Base-by-base conservation (phyloP, 35 echinoderm and acorn worm genomes). In the Heliocidaris tuberculata region DNA sequence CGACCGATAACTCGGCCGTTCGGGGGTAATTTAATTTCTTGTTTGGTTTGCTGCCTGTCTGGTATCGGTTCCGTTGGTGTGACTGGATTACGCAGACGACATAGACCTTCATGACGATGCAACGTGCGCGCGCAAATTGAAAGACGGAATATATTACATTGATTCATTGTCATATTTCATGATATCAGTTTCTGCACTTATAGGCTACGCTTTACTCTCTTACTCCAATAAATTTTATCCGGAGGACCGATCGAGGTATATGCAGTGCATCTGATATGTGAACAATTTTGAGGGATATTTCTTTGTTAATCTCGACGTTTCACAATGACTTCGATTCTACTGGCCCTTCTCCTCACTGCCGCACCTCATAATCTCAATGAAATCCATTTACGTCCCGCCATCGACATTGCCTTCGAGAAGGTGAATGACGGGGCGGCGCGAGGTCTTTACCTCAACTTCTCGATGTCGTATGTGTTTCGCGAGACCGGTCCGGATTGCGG, bases 401-500 rank as follows among this genome's bases (percentile, higher is more conserved):
- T 96, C 6, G 95, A 97, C 87, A 94, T 96, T 59, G 97, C 97
- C 7, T 47, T 97, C 17, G 95, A 96, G 70, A 97, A 21, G 31
- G 95, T 97, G 7, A 96, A 88, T 15, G 32, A 94, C 2, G 17
- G 47, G 48, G 92, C 87, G 32, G 91, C 52, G 32, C 35, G 32
- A 47, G 87, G 90, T n/a, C 27, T 31, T 8, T 97, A 88, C 85
- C 35, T 94, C 30, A 94, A 92, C 50, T 94, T 94, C 47, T 85
- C 71, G 19, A 54, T 95, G 16, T 88, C 85, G 2, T 95, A 95
- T 31, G 30, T 92, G 13, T 95, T 94, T 94, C 96, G 88, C 13
- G 48, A 50, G 30, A 95, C 95, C 13, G 94, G 89, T 48, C 49
- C 94, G 7, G 85, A 48, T 29, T 95, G 96, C 50, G 85, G 86